Evolutionary conservation across 2,888 invertebrate genomes (phyloP).

Genomic region (Xestia rhomboidea): DNA sequence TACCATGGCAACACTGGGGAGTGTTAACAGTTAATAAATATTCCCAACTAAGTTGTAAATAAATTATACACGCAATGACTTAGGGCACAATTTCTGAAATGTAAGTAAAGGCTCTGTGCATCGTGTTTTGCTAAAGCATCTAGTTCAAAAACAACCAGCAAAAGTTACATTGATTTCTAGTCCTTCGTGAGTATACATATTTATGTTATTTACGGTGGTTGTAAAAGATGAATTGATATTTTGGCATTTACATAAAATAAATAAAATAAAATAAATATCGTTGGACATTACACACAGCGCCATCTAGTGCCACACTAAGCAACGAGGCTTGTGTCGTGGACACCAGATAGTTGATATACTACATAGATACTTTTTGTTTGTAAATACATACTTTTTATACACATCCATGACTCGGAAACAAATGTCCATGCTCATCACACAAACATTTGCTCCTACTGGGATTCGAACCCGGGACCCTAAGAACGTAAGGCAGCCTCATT

Average conservation of each 20-base stretch:
- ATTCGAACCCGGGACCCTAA: too few species aligned
- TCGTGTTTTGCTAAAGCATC: neutral
- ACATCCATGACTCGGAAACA: too few species aligned
- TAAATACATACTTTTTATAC: too few species aligned
- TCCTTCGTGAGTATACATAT: neutral
- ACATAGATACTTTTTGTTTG: too few species aligned
- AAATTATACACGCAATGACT: neutral
- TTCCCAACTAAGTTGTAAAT: neutral
- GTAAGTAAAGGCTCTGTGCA: neutral
- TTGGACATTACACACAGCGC: too few species aligned
- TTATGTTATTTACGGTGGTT: neutral
- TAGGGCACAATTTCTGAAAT: neutral
- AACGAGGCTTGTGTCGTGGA: too few species aligned
- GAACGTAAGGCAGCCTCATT: too few species aligned
- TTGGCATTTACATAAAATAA: neutral
- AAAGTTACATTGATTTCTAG: neutral
- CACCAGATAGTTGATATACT: too few species aligned
- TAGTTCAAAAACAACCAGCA: neutral
- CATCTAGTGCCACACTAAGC: too few species aligned
- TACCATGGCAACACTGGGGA: slow-evolving; percentile 13
- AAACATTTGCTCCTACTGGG: too few species aligned
- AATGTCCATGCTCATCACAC: too few species aligned
- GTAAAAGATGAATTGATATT: neutral
- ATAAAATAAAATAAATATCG: too few species aligned
- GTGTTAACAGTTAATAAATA: slow-evolving; percentile 12